phyloP scores from a whole-genome alignment of 35 echinoderm and acorn worm genomes.

The Nesometra sesokonis region DNA sequence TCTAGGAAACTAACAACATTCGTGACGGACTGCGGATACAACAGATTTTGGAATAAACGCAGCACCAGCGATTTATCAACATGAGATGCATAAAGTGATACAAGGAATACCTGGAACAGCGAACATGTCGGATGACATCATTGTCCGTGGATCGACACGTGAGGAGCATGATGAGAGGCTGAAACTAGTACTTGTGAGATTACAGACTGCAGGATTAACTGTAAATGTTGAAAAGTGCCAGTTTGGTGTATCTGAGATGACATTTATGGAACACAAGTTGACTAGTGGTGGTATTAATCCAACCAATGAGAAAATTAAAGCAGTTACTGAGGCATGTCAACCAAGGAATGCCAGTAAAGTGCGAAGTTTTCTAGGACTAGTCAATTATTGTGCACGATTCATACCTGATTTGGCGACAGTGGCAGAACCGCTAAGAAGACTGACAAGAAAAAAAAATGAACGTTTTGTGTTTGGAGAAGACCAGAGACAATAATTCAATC shows the following conservation, averaged over 20 bases:
- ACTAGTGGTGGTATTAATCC: background rate
- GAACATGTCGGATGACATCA: conserved; percentile 15
- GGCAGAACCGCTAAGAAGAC: conserved; percentile 32
- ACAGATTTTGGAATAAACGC: conserved; percentile 33
- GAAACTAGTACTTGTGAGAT: background rate
- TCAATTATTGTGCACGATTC: conserved; percentile 15
- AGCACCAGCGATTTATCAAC: conserved; percentile 21
- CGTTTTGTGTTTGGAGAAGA: conserved; percentile 25
- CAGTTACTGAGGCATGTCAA: background rate
- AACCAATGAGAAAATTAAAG: background rate
- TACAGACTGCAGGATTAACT: background rate
- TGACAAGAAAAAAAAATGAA: conserved; percentile 34
- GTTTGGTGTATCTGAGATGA: background rate
- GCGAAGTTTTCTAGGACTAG: conserved; percentile 12
- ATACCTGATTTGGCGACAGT: conserved; percentile 41
- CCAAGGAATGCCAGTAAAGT: conserved; percentile 22
- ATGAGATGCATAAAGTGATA: background rate
- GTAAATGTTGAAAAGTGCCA: background rate
- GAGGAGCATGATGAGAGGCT: conserved; percentile 13
- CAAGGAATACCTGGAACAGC: background rate
- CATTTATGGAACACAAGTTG: conserved; percentile 17
- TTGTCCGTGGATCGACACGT: background rate
- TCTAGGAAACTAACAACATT: conserved; percentile 23
- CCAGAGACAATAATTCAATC: conserved; percentile 18
- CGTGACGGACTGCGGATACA: conserved; percentile 22